Evolutionary conservation across 2,888 invertebrate genomes (phyloP).

Genomic region (Sipunculus nudus): DNA sequence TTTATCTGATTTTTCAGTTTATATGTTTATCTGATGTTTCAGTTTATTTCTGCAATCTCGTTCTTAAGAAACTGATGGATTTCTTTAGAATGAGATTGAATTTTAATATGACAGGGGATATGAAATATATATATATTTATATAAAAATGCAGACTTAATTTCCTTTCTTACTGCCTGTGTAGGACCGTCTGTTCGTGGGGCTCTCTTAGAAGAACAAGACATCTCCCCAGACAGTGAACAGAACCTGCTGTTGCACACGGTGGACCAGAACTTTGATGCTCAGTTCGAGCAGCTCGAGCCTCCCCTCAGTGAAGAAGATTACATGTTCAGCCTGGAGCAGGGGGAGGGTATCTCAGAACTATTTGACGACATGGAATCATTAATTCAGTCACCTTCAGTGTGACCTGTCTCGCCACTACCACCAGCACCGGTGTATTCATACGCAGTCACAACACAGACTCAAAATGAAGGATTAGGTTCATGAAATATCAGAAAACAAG

Average conservation of each 20-base stretch:
- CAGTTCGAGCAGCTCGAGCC: conserved; percentile 81
- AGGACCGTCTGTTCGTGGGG: conserved; percentile 66
- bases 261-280: conserved; percentile 72
- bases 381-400: too few species aligned
- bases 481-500: too few species aligned
- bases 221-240: conserved; percentile 78
- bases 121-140: neutral
- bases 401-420: too few species aligned
- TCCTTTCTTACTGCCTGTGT: conserved; percentile 29
- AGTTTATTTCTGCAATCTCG: too few species aligned
- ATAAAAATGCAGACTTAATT: conserved; percentile 10
- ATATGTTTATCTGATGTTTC: too few species aligned
- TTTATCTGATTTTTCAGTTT: too few species aligned
- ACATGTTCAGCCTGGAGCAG: conserved; percentile 60
- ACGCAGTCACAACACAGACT: too few species aligned
- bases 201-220: conserved; percentile 81
- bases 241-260: conserved; percentile 78
- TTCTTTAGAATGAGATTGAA: too few species aligned
- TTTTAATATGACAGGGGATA: too few species aligned
- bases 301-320: conserved; percentile 63
- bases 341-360: conserved; percentile 65
- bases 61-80: too few species aligned
- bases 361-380: conserved; percentile 49
- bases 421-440: too few species aligned
- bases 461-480: too few species aligned